phyloP scores from a whole-genome alignment of 2,888 invertebrate species.

The Silvanus unidentatus region DNA sequence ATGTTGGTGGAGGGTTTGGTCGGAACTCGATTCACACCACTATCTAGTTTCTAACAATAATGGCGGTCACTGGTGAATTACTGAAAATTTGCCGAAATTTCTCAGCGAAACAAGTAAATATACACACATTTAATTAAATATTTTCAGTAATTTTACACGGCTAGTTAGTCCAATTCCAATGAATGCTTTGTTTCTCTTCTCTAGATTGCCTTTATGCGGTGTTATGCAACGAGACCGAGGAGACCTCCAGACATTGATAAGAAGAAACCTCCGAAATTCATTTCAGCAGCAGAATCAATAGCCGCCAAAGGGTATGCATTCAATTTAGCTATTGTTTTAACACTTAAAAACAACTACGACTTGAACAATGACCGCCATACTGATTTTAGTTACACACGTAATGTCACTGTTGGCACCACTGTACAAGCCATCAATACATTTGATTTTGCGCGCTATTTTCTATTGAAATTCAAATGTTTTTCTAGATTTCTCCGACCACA shows the following conservation, averaged over 20 bases:
- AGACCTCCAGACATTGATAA: conserved; percentile 44
- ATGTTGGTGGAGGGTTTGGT: conserved; percentile 14
- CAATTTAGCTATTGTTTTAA: conserved; percentile 11
- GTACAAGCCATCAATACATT: conserved; percentile 40
- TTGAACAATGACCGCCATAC: conserved; percentile 37
- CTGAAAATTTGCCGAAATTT: too few species aligned
- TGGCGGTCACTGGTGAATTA: conserved; percentile 58
- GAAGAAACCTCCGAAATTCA: conserved; percentile 46
- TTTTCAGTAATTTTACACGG: too few species aligned
- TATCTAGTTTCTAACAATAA: conserved; percentile 43
- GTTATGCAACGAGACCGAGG: conserved; percentile 43
- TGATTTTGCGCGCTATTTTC: conserved; percentile 39
- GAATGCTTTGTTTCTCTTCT: neutral
- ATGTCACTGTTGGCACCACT: conserved; percentile 29
- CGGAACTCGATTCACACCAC: conserved; percentile 23
- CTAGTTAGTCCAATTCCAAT: conserved; percentile 3
- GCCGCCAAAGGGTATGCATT: conserved; percentile 63
- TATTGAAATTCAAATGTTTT: conserved; percentile 18
- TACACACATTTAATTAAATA: too few species aligned
- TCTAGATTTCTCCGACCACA: conserved; percentile 69
- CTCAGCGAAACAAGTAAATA: too few species aligned
- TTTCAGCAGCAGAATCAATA: conserved; percentile 57
- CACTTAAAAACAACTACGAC: conserved; percentile 19
- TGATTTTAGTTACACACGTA: conserved; percentile 26
- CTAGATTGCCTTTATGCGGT: conserved; percentile 24